A percentile compares a stretch with the other conserved stretches of the same genome.
Evolutionary conservation across 2,888 invertebrate genomes (phyloP).

Genomic region (Fabriciana adippe): DNA sequence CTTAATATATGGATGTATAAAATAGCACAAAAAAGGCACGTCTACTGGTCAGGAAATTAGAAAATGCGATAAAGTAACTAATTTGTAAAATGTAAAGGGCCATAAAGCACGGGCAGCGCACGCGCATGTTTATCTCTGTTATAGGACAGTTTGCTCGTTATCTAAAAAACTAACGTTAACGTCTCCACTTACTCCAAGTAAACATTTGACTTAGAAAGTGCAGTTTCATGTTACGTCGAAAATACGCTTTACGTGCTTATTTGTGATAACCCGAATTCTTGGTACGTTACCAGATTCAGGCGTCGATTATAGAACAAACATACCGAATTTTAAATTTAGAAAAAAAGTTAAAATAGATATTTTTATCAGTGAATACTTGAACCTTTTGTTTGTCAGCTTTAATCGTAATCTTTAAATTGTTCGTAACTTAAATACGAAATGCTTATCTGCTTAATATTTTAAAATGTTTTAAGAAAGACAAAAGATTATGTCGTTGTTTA

Average conservation of each 20-base stretch:
- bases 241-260: constrained; percentile 68
- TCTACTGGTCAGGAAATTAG: constrained; percentile 47
- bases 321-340: constrained; percentile 28
- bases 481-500: constrained; percentile 8
- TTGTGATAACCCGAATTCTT: constrained; percentile 67
- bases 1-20: background rate
- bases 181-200: constrained; percentile 71
- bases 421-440: constrained; percentile 14
- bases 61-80: constrained; percentile 61
- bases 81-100: constrained; percentile 65
- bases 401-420: constrained; percentile 24
- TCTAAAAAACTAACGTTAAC: constrained; percentile 65
- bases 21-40: constrained; percentile 43
- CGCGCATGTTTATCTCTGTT: constrained; percentile 62
- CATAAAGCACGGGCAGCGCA: constrained; percentile 55
- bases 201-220: constrained; percentile 82
- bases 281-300: constrained; percentile 56
- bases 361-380: constrained; percentile 25
- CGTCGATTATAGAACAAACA: constrained; percentile 60
- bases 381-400: constrained; percentile 31
- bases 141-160: constrained; percentile 73
- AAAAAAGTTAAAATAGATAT: constrained; percentile 2
- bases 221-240: constrained; percentile 77
- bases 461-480: constrained; percentile 11
- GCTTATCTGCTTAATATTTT: constrained; percentile 18